A percentile compares a stretch with the other conserved stretches of the same genome.
Conservation (phyloP, 2,888 invertebrate species). For the Thereva unica region DNA sequence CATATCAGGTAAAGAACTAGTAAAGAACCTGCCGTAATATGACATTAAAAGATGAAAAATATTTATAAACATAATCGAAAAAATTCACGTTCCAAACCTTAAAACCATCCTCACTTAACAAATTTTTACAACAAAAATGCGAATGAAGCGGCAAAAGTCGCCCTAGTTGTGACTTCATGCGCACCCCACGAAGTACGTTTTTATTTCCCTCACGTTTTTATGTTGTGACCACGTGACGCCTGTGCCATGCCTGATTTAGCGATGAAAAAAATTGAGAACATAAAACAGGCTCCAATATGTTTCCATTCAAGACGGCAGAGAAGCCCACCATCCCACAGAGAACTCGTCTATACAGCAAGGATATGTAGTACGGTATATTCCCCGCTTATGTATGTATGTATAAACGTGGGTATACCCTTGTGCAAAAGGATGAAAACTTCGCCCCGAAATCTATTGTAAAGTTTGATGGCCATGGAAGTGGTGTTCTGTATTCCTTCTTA, state of each 20-base stretch:
- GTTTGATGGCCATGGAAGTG: constrained; percentile 37
- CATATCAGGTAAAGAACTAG: no score
- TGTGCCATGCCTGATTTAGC: constrained; percentile 44
- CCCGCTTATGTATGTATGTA: constrained; percentile 12
- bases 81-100: neutral
- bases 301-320: constrained; percentile 39
- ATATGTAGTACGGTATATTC: constrained; percentile 12
- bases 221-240: constrained; percentile 59
- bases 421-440: constrained; percentile 3
- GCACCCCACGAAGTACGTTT: constrained; percentile 24
- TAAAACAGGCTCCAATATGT: constrained; percentile 42
- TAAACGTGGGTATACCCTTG: constrained; percentile 7
- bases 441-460: constrained; percentile 26
- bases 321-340: constrained; percentile 10
- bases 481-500: constrained; percentile 36
- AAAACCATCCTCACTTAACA: neutral
- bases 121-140: neutral
- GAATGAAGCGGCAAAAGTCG: constrained; percentile 2
- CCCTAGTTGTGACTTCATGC: constrained; percentile 21
- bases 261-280: constrained; percentile 42
- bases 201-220: constrained; percentile 58
- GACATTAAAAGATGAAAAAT: no score
- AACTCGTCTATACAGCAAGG: neutral
- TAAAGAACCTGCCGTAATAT: no score
- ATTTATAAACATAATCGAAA: no score